phyloP scores from a whole-genome alignment of 2,888 invertebrate genomes.

The Phaonia tiefii region DNA sequence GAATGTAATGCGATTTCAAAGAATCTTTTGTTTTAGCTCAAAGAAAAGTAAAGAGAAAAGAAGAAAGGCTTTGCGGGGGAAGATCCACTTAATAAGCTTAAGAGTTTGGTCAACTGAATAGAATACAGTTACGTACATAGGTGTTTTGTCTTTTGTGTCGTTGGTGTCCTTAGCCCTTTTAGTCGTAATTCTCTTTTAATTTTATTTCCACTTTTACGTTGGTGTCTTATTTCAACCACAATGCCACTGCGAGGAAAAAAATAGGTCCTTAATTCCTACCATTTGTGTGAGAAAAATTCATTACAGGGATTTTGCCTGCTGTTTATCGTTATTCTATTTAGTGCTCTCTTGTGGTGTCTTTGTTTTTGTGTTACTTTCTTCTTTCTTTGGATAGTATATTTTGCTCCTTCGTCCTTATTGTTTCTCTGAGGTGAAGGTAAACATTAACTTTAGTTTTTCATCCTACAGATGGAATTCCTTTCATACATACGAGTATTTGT shows the following conservation, averaged over 20 bases:
- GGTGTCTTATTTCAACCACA: neutral
- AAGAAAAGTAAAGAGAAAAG: neutral
- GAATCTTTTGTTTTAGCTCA: neutral
- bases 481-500: no score
- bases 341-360: neutral
- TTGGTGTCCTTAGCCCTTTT: slow-evolving; percentile 2
- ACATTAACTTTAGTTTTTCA: slow-evolving; percentile 27
- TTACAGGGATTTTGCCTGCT: slow-evolving; percentile 24
- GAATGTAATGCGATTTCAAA: no score
- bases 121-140: slow-evolving; percentile 1
- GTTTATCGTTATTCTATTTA: slow-evolving; percentile 41
- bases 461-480: no score
- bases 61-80: neutral
- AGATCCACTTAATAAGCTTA: no score
- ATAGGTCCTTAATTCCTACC: slow-evolving; percentile 31
- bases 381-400: no score
- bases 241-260: slow-evolving; percentile 6
- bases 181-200: slow-evolving; percentile 47
- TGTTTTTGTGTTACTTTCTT: neutral
- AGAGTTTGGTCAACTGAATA: no score
- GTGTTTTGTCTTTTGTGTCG: slow-evolving; percentile 23
- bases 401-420: neutral
- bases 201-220: slow-evolving; percentile 5
- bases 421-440: slow-evolving; percentile 37
- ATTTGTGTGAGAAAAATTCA: slow-evolving; percentile 48